Evolutionary conservation across 2,113 vertebrate genomes (phyloP).

Genomic region (Lophura nycthemera): DNA sequence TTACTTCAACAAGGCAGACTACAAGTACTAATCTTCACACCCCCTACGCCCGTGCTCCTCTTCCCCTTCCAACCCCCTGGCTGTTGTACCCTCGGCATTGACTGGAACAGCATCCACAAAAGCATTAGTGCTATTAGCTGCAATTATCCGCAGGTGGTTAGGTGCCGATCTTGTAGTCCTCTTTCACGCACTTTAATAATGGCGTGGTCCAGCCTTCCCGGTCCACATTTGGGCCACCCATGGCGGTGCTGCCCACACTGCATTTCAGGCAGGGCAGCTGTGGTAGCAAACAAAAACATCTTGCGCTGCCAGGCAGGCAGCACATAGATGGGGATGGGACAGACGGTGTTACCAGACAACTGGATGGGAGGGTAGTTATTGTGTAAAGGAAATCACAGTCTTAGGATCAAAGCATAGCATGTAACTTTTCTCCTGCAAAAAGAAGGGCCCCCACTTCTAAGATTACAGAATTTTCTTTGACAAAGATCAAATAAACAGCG

Average conservation of each 20-base stretch:
- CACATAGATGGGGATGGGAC: not conserved
- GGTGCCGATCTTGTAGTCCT: not conserved
- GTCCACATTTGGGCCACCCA: too few relatives aligned
- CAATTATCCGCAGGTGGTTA: too few relatives aligned
- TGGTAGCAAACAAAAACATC: not conserved
- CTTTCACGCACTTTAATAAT: rapidly evolving
- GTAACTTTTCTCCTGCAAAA: not conserved
- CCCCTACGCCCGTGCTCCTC: too few relatives aligned
- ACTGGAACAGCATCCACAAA: too few relatives aligned
- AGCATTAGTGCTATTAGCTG: too few relatives aligned
- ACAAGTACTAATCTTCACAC: too few relatives aligned
- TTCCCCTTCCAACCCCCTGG: too few relatives aligned
- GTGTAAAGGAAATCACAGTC: not conserved
- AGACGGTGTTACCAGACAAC: not conserved
- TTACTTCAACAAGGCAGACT: too few relatives aligned
- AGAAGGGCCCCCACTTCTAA: not conserved
- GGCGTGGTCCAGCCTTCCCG: not conserved
- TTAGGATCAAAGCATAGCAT: not conserved
- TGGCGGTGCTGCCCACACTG: not conserved
- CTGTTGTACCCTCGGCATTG: too few relatives aligned
- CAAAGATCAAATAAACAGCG: not conserved
- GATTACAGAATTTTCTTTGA: not conserved
- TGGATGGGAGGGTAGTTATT: not conserved
- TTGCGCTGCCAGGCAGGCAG: not conserved
- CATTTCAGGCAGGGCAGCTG: not conserved